phyloP scores from a whole-genome alignment of 2,113 vertebrate species.

The Anguilla rostrata region DNA sequence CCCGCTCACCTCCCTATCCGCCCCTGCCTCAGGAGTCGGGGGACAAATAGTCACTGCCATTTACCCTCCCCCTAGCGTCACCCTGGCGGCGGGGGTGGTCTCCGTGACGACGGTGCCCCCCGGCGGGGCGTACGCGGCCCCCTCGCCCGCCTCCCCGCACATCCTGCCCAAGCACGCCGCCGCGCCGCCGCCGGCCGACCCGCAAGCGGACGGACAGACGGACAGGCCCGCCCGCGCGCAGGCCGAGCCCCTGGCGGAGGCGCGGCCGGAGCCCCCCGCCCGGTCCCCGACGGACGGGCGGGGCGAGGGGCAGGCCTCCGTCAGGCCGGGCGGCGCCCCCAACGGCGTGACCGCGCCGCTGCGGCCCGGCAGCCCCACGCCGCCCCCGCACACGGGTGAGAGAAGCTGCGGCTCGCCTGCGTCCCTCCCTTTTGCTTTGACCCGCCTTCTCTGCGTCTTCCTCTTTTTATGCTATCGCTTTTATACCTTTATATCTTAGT shows the following conservation, averaged over 20 bases:
- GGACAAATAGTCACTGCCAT: slow-evolving; percentile 81
- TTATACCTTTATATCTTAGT: no score
- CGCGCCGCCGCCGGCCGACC: slow-evolving; percentile 16
- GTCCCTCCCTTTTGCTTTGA: no score
- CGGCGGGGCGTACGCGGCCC: slow-evolving; percentile 76
- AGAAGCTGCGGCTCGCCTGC: no score
- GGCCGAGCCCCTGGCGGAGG: background rate
- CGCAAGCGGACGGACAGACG: slow-evolving; percentile 28
- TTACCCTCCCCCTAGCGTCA: slow-evolving; percentile 74
- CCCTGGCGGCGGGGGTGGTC: slow-evolving; percentile 74
- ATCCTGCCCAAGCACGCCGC: slow-evolving; percentile 73
- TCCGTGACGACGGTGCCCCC: slow-evolving; percentile 72
- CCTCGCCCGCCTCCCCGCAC: slow-evolving; percentile 58
- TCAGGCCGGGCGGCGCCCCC: slow-evolving; percentile 51
- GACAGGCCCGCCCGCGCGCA: slow-evolving; percentile 38
- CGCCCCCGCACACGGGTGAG: slow-evolving; percentile 62
- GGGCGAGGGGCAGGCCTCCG: slow-evolving; percentile 52
- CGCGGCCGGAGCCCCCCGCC: slow-evolving; percentile 40
- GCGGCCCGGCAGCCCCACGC: slow-evolving; percentile 60
- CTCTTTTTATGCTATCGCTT: background rate
- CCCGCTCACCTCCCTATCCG: slow-evolving; percentile 63
- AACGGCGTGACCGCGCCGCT: slow-evolving; percentile 52
- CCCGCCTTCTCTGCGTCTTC: no score
- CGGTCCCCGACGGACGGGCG: slow-evolving; percentile 32
- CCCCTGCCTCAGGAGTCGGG: slow-evolving; percentile 47